Conservation (phyloP, 1,140 invertebrate species). For the Papilio polytes region DNA sequence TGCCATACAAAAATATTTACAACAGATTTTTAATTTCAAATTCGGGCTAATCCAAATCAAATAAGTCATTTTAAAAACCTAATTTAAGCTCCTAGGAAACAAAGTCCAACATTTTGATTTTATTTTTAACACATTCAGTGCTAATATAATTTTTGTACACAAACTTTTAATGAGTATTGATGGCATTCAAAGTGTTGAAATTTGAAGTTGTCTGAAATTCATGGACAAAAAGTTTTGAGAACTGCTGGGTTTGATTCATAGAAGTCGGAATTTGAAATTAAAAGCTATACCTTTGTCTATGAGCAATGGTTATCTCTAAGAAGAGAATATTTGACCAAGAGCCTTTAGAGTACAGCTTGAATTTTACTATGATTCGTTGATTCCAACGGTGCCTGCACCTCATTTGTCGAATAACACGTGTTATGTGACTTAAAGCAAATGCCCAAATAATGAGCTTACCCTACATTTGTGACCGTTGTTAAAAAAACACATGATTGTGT, state of each 20-base stretch:
- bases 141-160: too few species aligned
- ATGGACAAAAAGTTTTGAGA: neutral
- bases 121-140: too few species aligned
- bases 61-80: neutral
- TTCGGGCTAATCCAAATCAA: neutral
- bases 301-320: neutral
- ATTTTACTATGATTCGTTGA: neutral
- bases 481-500: constrained; percentile 62
- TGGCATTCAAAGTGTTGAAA: too few species aligned
- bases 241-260: neutral
- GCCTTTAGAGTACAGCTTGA: neutral
- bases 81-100: too few species aligned
- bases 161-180: too few species aligned
- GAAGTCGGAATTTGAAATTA: neutral
- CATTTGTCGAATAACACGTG: neutral
- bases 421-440: neutral
- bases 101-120: too few species aligned
- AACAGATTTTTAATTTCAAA: constrained; percentile 24
- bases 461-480: constrained; percentile 61
- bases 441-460: neutral
- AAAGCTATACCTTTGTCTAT: neutral
- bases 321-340: neutral
- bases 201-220: too few species aligned
- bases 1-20: constrained; percentile 52
- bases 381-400: constrained; percentile 1